Percentiles rank a stretch among this genome's conserved stretches.
phyloP scores from a whole-genome alignment of 2,888 invertebrate species.

The Argynnis bischoffii region DNA sequence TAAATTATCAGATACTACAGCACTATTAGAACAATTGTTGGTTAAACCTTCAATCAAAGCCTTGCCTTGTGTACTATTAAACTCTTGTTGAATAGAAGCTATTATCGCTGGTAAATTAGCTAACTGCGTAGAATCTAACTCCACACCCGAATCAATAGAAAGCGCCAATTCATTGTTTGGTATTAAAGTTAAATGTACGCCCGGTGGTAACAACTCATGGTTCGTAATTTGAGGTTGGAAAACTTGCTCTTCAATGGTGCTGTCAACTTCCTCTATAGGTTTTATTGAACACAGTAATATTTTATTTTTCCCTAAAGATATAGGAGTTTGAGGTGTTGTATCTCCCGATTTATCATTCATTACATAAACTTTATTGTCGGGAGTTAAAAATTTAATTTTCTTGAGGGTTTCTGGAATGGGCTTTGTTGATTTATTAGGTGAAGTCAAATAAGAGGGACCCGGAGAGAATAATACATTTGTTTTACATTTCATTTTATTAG shows the following conservation, averaged over 20 bases:
- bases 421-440: not conserved
- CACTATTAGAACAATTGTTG: not conserved
- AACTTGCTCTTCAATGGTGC: not conserved
- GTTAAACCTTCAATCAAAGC: not conserved
- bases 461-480: not conserved
- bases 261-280: conserved; percentile 39
- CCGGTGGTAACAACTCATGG: conserved; percentile 43
- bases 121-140: conserved; percentile 44
- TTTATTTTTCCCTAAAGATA: conserved; percentile 65
- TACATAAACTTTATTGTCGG: not conserved
- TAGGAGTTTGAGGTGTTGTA: conserved; percentile 46
- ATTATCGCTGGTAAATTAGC: conserved; percentile 48
- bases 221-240: conserved; percentile 25
- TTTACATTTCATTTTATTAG: conserved; percentile 5
- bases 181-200: conserved; percentile 49
- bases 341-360: conserved; percentile 11
- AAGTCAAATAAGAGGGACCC: not conserved
- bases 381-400: not conserved
- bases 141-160: conserved; percentile 44
- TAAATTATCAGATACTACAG: not conserved
- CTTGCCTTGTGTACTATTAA: conserved; percentile 29
- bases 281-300: conserved; percentile 64
- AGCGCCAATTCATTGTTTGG: conserved; percentile 50
- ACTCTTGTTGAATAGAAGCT: conserved; percentile 48
- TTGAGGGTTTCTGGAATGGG: not conserved